Conservation (phyloP, 2,113 vertebrate genomes). For the Lates calcarifer region DNA sequence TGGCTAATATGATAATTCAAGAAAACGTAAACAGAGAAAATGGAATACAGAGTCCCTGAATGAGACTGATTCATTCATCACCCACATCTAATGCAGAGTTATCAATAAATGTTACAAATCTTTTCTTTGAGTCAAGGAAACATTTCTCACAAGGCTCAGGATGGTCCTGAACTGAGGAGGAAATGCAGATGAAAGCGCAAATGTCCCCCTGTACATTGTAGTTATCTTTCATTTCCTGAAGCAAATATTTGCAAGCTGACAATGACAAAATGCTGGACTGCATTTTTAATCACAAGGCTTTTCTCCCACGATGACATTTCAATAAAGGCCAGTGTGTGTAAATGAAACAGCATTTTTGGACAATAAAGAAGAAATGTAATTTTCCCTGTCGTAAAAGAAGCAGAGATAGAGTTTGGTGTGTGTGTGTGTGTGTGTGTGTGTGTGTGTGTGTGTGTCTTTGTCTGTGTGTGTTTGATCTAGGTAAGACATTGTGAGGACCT, state of each 20-base stretch:
- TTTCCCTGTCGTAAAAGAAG: background rate
- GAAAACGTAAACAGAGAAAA: constrained; percentile 11
- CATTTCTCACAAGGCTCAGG: background rate
- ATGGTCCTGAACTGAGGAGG: background rate
- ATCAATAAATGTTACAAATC: constrained; percentile 20
- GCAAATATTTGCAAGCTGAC: constrained; percentile 62
- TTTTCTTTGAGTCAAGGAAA: constrained; percentile 9
- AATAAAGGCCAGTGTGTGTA: constrained; percentile 50
- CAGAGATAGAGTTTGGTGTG: constrained; percentile 12
- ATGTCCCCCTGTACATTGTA: background rate
- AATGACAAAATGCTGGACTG: constrained; percentile 52
- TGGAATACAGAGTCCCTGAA: background rate
- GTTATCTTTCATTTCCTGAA: constrained; percentile 38
- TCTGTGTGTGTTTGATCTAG: background rate
- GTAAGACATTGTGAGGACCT: too few relatives aligned
- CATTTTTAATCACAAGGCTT: constrained; percentile 64
- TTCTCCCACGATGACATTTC: constrained; percentile 51
- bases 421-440: constrained; percentile 7
- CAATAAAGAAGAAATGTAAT: constrained; percentile 43
- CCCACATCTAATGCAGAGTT: background rate
- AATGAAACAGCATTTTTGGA: constrained; percentile 40
- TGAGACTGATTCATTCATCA: constrained; percentile 4
- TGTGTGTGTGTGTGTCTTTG: constrained; percentile 11
- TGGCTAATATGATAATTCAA: constrained; percentile 6
- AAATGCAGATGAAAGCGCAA: constrained; percentile 15